Evolutionary conservation across 1,140 invertebrate species (phyloP), one percentile per base, ranked within the genome.

Genomic region (Stegodyphus mimosarum): DNA sequence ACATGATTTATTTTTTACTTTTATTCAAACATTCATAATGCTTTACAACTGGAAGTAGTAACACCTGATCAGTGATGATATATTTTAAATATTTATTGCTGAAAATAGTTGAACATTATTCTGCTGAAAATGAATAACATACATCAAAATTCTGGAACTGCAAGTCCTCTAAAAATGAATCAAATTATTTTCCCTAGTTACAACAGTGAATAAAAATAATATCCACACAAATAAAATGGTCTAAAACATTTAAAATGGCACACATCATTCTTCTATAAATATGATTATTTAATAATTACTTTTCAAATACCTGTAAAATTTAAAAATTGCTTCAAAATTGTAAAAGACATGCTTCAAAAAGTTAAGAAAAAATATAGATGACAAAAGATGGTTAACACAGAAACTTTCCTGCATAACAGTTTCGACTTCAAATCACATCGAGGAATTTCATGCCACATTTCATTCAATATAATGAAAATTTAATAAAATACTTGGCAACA

Each of bases 21-120:
- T 84, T 55, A 84, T 73, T 76, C 81, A 67, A 84, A 84, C 81
- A 84, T 10, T 84, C 81, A 76, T 67, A 69, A 75, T 33, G 7
- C 15, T 67, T 67, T 67, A 67, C 64, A 67, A 81, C 18, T 81
- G 69, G 78, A 81, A 72, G 78, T 72, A 67, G 6, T n/a, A 81
- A 74, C 64, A 84, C 63, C 53, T 84, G 81, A 84, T 84, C 73
- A 84, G 81, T 84, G 81, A 83, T 83, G 80, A 84, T 84, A 84
- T 84, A 84, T 75, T 73, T 53, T 84, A 67, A 84, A 76, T 84
- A 84, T 75, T 84, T 75, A 75, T 84, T 75, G 72, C 73, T 84
- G 73, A 84, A 84, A 84, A 83, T 83, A 84, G 51, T 84, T 55
- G 81, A 66, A 75, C 72, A 84, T 52, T 84, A 83, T 52, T 74